phyloP scores from a whole-genome alignment of 2,797 vertebrate genomes.

The Crenichthys baileyi region DNA sequence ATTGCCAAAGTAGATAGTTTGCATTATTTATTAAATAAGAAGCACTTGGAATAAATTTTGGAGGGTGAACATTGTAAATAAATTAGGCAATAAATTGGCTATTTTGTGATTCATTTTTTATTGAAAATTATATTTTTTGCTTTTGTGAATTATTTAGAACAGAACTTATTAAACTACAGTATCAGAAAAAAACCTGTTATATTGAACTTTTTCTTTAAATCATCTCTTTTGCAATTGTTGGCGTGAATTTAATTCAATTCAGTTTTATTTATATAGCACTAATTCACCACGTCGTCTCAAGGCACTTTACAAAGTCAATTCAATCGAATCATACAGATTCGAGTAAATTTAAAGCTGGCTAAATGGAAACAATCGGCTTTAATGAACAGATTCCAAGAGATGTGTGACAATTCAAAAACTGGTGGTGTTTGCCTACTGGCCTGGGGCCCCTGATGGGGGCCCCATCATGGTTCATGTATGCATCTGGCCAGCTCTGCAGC shows the following conservation, averaged over 20 bases:
- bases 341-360: neutral
- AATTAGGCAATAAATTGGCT: neutral
- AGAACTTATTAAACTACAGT: neutral
- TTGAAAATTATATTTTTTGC: neutral
- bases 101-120: neutral
- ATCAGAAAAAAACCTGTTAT: neutral
- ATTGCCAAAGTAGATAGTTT: neutral
- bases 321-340: too few relatives aligned
- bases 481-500: neutral
- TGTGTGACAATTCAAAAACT: neutral
- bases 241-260: neutral
- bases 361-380: neutral
- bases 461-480: neutral
- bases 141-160: neutral
- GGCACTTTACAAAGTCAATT: too few relatives aligned
- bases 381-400: neutral
- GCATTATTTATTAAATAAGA: neutral
- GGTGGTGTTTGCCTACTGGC: neutral
- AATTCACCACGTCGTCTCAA: too few relatives aligned
- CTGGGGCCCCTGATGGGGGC: too few relatives aligned
- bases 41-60: neutral
- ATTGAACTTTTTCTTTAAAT: neutral
- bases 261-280: too few relatives aligned
- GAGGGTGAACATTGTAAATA: neutral
- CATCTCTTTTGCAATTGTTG: neutral